Base-by-base conservation (phyloP, 1,140 invertebrate genomes). In the Drosophila pachea region DNA sequence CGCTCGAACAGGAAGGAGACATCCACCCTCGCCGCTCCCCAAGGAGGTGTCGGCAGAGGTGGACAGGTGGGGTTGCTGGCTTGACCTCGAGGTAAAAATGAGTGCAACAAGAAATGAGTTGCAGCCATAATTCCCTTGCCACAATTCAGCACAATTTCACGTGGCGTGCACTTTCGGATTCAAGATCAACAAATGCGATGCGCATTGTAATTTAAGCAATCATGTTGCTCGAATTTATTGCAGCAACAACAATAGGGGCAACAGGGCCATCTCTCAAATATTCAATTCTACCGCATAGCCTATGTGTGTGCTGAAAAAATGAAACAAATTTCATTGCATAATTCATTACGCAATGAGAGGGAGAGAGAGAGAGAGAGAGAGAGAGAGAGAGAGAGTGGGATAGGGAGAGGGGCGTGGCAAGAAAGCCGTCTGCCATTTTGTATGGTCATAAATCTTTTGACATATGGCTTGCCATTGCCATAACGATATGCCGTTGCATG, bases 241-340 rank as follows among this genome's bases (percentile, higher is more conserved):
- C 71, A 76, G 74, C 40, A 62, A 63, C 62, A 71, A 56, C 32
- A 49, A 54, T 5, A 45, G 5, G 14, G 35, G 7, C n/a, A 5
- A 42, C 31, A 14, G 32, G 29, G 35, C 49, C 53, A 43, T 67
- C 55, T 76, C 40, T 71, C 73, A 69, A 76, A 58, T 53, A 8
- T 38, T 65, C 70, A 60, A 73, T 61, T 45, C 32, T 63, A 65
- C 45, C 61, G 40, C 66, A 56, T 68, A 8, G 6, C 31, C 40
- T 16, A 11, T 29, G 43, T 50, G 12, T 61, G 50, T 31, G 62
- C 32, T 49, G 65, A 43, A 65, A 64, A 83, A 83, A 84, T 74
- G 69, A 84, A 83, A 83, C 78, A 79, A 84, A 84, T 86, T 79
- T 84, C 81, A 84, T 83, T 76, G 79, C 79, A 83, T 83, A 84